Evolutionary conservation across 2,113 vertebrate genomes (phyloP), one percentile per base, ranked within the genome.

Genomic region (Cololabis saira): DNA sequence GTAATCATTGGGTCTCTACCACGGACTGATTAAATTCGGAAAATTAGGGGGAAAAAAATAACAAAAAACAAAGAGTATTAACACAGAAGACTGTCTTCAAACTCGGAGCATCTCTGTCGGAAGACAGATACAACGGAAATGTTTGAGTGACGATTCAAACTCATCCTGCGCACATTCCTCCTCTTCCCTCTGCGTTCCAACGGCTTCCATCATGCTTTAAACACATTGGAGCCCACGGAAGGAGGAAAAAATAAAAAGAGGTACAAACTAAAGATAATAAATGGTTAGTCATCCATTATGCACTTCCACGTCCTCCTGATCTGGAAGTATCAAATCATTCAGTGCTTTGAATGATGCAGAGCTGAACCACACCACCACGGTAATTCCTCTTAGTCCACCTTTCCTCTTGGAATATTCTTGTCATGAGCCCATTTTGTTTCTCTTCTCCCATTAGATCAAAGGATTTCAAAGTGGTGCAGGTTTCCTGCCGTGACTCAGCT

Each of bases 401-500:
- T 3, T 10, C 44, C 27, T 53, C 37, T n/a, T 42, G 5, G 27
- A 11, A n/a, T 0, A 13, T n/a, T 44, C 19, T n/a, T n/a, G n/a
- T n/a, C n/a, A n/a, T n/a, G n/a, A n/a, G n/a, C n/a, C n/a, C n/a
- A n/a, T n/a, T 53, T n/a, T 18, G 8, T n/a, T n/a, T 2, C 16
- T 16, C 5, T 44, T 6, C 42, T 47, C 22, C 43, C 43, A 40
- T 54, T 52, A 24, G 11, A 48, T 42, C 41, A 42, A 2, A 1
- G 44, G 67, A 42, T 43, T 6, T 60, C 37, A 52, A 62, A 72
- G 63, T 53, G 55, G 55, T 12, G 16, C 22, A 5, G n/a, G 37
- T 15, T n/a, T 30, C 66, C 50, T 10, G 16, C 43, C 1, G 2
- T 12, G 74, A 58, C 22, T 61, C 33, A 22, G 61, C 22, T 64